Evolutionary conservation across 1,140 invertebrate genomes (phyloP).

Genomic region (Trichogramma pretiosum): DNA sequence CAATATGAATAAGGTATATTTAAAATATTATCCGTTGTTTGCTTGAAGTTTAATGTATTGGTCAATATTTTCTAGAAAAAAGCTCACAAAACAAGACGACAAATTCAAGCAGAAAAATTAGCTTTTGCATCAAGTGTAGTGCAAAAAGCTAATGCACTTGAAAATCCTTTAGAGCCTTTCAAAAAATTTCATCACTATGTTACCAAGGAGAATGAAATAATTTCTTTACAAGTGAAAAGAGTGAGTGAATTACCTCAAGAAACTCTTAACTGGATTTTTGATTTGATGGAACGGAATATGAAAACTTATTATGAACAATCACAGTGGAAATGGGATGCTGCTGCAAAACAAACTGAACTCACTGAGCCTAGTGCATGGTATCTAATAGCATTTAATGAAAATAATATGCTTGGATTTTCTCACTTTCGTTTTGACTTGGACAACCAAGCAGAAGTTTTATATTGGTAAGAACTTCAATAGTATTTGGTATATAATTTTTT

Average conservation of each 20-base stretch:
- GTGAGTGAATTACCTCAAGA: conserved; percentile 39
- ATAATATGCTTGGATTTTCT: conserved; percentile 56
- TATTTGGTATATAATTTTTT: background rate
- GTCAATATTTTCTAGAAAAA: conserved; percentile 24
- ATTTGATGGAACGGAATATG: conserved; percentile 59
- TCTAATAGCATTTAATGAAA: conserved; percentile 48
- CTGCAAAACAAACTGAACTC: conserved; percentile 55
- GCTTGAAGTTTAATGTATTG: too few relatives aligned
- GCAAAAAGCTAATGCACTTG: conserved; percentile 30
- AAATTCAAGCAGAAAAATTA: conserved; percentile 30
- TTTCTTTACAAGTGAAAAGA: conserved; percentile 40
- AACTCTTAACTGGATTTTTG: conserved; percentile 51
- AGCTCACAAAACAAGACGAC: conserved; percentile 29
- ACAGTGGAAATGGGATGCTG: conserved; percentile 57
- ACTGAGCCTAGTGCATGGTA: conserved; percentile 57
- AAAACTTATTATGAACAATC: conserved; percentile 49
- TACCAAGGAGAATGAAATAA: conserved; percentile 27
- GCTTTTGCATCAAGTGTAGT: conserved; percentile 24
- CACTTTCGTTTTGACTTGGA: conserved; percentile 81
- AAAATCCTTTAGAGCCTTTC: conserved; percentile 28
- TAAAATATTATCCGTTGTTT: too few relatives aligned
- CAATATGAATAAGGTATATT: too few relatives aligned
- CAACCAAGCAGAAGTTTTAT: conserved; percentile 64
- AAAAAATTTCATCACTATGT: conserved; percentile 32
- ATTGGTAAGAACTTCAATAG: conserved; percentile 58